Base-by-base conservation (phyloP, 2,888 invertebrate genomes). In the Dexiosoma caninum region DNA sequence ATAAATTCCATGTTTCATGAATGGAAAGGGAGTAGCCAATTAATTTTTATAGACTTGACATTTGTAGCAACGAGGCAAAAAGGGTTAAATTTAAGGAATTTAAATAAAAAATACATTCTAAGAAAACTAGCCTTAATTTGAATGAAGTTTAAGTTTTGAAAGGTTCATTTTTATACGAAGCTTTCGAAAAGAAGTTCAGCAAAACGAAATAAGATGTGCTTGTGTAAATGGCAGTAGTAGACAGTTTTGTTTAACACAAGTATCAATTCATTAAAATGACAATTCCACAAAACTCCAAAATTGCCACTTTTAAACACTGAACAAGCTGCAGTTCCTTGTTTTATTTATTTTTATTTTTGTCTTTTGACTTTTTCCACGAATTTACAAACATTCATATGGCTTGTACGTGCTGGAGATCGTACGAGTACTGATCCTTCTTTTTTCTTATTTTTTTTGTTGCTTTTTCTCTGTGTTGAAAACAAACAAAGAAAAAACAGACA, bases 261-360 rank as follows among this genome's bases (percentile, higher is more conserved):
- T 87, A 87, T 87, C 88, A 88, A 88, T 88, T 88, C 88, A 88
- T 88, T 88, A 88, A 88, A 88, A 87, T 88, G 88, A 88, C 88
- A 88, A 88, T 88, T 88, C 87, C 86, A 87, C 86, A 87, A 88
- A 88, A 87, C 85, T 87, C 60, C 85, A 85, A 86, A 85, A 74
- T 83, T 51, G 55, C 60, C 57, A 82, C 76, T 55, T 19, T 46
- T 16, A 44, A 64, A 14, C 14, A 19, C 44, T 8, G 32, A 51
- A 85, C 86, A 84, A 84, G 67, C 55, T 60, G 82, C 84, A 27
- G 46, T 57, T 60, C 23, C 59, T 37, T 49, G 40, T 53, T 42
- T 27, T 40, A 27, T 51, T 2, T 8, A 0, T 40, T 37, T 46
- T n/a, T 14, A 30, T 23, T 32, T 57, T 35, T 12, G 35, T 42